Percentiles rank a stretch among this genome's conserved stretches.
phyloP scores from a whole-genome alignment of 1,140 invertebrate species.

The Mizuhopecten yessoensis region DNA sequence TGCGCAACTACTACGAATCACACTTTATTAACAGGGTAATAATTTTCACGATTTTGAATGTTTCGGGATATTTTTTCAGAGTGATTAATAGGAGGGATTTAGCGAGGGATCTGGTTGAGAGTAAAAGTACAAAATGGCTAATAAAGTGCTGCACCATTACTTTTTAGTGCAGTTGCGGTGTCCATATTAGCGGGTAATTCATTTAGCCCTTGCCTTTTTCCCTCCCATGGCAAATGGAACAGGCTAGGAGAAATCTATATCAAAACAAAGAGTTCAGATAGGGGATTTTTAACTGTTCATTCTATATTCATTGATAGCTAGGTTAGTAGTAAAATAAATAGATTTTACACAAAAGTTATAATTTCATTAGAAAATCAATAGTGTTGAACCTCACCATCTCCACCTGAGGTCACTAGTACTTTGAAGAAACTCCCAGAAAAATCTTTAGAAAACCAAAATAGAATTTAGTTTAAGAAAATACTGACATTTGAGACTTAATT shows the following conservation, averaged over 20 bases:
- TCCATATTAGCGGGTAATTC: constrained; percentile 30
- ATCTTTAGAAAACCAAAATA: not conserved
- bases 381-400: not conserved
- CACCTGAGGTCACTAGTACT: not conserved
- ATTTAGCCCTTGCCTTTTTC: constrained; percentile 21
- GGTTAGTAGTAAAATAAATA: not conserved
- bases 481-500: not conserved
- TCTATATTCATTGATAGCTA: not conserved
- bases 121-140: constrained; percentile 39
- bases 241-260: not conserved
- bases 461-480: not conserved
- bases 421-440: not conserved
- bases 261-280: not conserved
- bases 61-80: not conserved
- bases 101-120: not conserved
- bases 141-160: constrained; percentile 26
- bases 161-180: constrained; percentile 8
- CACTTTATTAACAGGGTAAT: constrained; percentile 6
- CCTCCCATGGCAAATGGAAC: not conserved
- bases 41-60: not conserved
- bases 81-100: constrained; percentile 27
- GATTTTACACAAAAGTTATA: constrained; percentile 29
- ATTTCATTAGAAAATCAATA: constrained; percentile 27
- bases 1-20: not conserved
- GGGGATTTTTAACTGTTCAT: not conserved